Evolutionary conservation across 2,113 vertebrate species (phyloP).

Genomic region (Pagrus major): DNA sequence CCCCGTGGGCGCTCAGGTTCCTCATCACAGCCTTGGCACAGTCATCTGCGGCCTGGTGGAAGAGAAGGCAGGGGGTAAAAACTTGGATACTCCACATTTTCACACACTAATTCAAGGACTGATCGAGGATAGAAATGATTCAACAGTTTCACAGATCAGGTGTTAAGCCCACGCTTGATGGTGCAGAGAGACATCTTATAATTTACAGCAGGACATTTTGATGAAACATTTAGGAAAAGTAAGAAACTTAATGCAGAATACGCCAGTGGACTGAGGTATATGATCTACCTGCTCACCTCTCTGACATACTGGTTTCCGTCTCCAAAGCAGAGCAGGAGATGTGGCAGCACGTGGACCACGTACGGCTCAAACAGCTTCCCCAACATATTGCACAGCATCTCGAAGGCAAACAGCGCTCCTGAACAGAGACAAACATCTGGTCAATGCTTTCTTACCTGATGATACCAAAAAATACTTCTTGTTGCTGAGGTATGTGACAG

Average conservation of each 20-base stretch:
- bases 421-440: slow-evolving; percentile 17
- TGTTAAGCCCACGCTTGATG: too few relatives aligned
- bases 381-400: slow-evolving; percentile 99
- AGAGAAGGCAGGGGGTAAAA: neutral
- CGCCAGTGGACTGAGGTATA: neutral
- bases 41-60: slow-evolving; percentile 94
- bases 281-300: slow-evolving; percentile 86
- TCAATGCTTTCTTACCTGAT: neutral
- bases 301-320: slow-evolving; percentile 98
- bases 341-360: slow-evolving; percentile 96
- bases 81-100: neutral
- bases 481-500: neutral
- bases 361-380: slow-evolving; percentile 98
- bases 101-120: neutral
- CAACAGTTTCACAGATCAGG: too few relatives aligned
- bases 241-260: neutral
- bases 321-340: slow-evolving; percentile 96
- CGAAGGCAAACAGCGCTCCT: slow-evolving; percentile 98
- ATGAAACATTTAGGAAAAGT: neutral
- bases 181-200: neutral
- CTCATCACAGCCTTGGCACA: slow-evolving; percentile 99
- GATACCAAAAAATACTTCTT: neutral
- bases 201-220: too few relatives aligned
- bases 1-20: slow-evolving; percentile 97
- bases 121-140: neutral